Conservation (phyloP, 2,797 vertebrate species). For the Propithecus perrieri region DNA sequence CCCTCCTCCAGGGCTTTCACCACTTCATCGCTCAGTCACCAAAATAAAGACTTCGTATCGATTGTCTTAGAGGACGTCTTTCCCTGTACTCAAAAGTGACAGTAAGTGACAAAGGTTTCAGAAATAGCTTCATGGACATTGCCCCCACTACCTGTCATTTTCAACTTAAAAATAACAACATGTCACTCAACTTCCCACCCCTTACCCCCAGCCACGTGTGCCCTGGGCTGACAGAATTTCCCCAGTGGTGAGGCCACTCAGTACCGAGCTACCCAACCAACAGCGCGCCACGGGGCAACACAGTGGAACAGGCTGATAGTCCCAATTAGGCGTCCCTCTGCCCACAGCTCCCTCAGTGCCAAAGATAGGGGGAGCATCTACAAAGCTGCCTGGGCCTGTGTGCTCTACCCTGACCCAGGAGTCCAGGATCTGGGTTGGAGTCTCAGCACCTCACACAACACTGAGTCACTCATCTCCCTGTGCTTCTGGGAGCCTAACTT, state of each 20-base stretch:
- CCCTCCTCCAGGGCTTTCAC: not conserved
- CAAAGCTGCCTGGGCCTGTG: not conserved
- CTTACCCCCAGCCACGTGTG: not conserved
- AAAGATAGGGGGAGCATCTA: not conserved
- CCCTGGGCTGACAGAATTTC: not conserved
- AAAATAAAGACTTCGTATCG: slow-evolving; percentile 66
- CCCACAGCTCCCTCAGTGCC: rapidly evolving
- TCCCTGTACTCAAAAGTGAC: slow-evolving; percentile 50
- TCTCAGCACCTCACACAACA: not conserved
- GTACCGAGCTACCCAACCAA: not conserved
- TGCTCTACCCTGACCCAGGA: not conserved
- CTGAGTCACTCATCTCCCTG: not conserved
- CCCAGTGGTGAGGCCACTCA: not conserved
- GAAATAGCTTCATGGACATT: slow-evolving; percentile 57
- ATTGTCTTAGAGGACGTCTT: slow-evolving; percentile 46
- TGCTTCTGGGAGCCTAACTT: rapidly evolving
- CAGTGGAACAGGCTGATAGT: rapidly evolving
- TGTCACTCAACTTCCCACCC: not conserved
- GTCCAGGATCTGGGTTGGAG: not conserved
- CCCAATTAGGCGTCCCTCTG: not conserved
- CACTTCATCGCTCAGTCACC: not conserved
- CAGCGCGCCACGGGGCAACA: rapidly evolving
- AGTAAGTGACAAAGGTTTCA: slow-evolving; percentile 61
- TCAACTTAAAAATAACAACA: slow-evolving; percentile 60
- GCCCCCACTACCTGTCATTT: slow-evolving; percentile 25